phyloP scores from a whole-genome alignment of 2,888 invertebrate species.

The Troglohyphantes excavatus region DNA sequence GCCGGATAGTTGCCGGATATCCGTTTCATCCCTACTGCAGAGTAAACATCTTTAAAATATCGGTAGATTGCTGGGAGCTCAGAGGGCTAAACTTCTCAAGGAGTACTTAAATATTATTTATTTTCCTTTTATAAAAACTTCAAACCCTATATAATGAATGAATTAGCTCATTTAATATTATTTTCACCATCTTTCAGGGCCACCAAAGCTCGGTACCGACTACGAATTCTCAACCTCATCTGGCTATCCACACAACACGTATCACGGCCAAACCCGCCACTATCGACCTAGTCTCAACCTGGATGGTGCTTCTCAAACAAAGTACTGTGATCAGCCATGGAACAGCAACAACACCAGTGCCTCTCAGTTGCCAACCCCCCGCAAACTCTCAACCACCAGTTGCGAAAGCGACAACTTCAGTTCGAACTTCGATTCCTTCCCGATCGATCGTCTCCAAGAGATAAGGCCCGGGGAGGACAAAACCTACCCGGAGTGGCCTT shows the following conservation, averaged over 20 bases:
- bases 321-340: constrained; percentile 88
- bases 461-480: constrained; percentile 69
- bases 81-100: no score
- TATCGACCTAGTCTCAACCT: constrained; percentile 81
- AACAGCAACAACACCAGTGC: constrained; percentile 72
- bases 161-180: no score
- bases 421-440: constrained; percentile 58
- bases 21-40: no score
- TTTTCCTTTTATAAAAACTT: no score
- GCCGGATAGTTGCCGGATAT: no score
- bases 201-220: constrained; percentile 81
- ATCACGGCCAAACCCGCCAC: constrained; percentile 92
- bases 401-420: constrained; percentile 86
- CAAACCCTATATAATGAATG: no score
- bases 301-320: constrained; percentile 84
- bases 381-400: constrained; percentile 88
- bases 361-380: constrained; percentile 86
- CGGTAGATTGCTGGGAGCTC: no score
- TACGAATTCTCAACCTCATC: constrained; percentile 86
- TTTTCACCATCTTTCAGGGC: constrained; percentile 51
- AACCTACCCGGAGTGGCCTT: constrained; percentile 81
- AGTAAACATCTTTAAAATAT: no score
- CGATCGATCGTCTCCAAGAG: constrained; percentile 37
- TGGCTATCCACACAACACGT: constrained; percentile 92
- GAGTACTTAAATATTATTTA: no score